Evolutionary conservation across 2,113 vertebrate genomes (phyloP).

Genomic region (Toxostoma redivivum): DNA sequence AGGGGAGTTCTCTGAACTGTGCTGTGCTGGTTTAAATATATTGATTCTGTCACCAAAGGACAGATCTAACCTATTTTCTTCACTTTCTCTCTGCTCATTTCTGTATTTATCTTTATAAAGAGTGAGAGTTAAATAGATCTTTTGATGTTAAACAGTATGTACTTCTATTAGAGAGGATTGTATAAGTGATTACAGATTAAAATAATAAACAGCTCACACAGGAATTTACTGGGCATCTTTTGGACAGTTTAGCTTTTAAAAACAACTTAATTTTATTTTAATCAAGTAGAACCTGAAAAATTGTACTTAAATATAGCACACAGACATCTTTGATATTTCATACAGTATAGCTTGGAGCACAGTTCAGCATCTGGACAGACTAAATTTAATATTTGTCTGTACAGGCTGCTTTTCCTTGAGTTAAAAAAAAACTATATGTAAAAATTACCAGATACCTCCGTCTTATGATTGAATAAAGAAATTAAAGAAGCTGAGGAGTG

Average conservation of each 20-base stretch:
- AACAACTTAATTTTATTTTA: background rate
- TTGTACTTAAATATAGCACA: background rate
- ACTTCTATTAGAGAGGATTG: background rate
- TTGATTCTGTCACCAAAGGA: background rate
- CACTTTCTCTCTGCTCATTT: background rate
- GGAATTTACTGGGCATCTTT: background rate
- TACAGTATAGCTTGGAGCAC: background rate
- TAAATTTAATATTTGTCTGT: background rate
- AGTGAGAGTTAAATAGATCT: background rate
- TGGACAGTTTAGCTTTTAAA: background rate
- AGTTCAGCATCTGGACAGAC: background rate
- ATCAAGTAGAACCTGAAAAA: background rate
- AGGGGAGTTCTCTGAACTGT: background rate
- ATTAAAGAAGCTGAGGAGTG: background rate
- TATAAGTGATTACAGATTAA: background rate
- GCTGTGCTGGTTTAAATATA: background rate
- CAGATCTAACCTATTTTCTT: background rate
- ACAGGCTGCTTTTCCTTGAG: background rate
- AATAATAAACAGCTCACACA: background rate
- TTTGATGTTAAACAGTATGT: background rate
- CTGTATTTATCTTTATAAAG: background rate
- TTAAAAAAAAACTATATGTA: background rate
- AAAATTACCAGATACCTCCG: background rate
- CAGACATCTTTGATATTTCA: background rate
- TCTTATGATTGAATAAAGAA: background rate